Evolutionary conservation across 2,888 invertebrate genomes (phyloP), one percentile per base, ranked within the genome.

Genomic region (Drosophila suboccidentalis): DNA sequence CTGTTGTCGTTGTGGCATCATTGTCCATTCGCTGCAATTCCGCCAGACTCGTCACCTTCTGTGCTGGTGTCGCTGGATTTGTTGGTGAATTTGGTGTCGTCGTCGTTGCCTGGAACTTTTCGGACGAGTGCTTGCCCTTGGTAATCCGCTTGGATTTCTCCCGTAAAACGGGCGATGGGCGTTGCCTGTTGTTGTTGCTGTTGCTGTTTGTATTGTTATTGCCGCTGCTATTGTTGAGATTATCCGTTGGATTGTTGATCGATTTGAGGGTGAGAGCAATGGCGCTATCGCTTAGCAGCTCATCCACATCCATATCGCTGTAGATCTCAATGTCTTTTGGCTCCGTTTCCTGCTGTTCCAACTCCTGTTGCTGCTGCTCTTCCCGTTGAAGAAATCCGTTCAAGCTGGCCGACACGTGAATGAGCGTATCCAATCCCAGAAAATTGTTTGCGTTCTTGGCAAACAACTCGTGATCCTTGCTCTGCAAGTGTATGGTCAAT

Each of bases 371-470:
- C n/a, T 93, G 93, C 83, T 93, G 93, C 93, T 71, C 93, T 71
- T 94, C 93, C 87, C 90, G 93, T 83, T 95, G 95, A 19, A 96
- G 93, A 93, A 96, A 96, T 47, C 95, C 94, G 81, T 95, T 94
- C 19, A 96, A 95, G 91, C 95, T 95, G 0, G 95, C 94, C 58
- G 96, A 95, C 22, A 94, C 93, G 68, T 94, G 93, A 68, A 96
- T 96, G 69, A 96, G 94, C 22, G 94, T 94, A 91, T 97, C 97
- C 58, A 97, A 93, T 9, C 96, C 95, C 41, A 96, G 93, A 92
- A 96, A 97, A 92, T 96, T 96, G 76, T 94, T 94, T 82, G 95
- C 95, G 91, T 97, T 96, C 61, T 95, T 94, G 36, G 96, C 95
- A 92, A 96, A 96, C 75, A 95, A 95, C 61, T 95, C 93, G 92